These are phyloP conservation scores for Prionace glauca DNA, from an alignment of 2,797 vertebrate genomes.

Conservation along the genomic window DNA sequence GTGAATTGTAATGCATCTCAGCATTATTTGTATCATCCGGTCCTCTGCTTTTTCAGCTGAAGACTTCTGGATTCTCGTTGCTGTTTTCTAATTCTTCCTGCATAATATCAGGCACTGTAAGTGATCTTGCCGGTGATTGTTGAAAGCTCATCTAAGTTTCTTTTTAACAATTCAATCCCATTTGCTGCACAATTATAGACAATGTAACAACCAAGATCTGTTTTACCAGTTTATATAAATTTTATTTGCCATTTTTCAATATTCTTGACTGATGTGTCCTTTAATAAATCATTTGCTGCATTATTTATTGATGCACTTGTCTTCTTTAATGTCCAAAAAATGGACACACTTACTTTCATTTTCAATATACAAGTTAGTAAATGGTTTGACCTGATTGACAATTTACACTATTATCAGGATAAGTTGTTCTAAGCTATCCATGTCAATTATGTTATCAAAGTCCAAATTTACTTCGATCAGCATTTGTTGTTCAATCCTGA, in stretches of 20 bases:
- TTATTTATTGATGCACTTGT: background rate
- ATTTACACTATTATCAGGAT: background rate
- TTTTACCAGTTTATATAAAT: background rate
- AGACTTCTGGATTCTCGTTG: background rate
- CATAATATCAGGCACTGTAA: background rate
- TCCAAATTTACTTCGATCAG: no score
- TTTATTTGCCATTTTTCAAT: background rate
- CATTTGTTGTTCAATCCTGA: no score
- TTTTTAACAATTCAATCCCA: background rate
- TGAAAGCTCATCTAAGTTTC: background rate
- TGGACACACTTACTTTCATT: background rate
- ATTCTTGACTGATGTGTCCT: background rate
- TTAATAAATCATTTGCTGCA: background rate
- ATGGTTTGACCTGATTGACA: background rate
- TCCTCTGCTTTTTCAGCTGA: background rate
- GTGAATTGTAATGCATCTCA: background rate
- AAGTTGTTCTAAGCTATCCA: background rate
- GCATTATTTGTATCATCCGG: background rate
- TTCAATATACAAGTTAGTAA: background rate
- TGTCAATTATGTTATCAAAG: background rate
- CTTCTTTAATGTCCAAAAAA: background rate
- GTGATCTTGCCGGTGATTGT: background rate
- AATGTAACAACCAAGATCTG: background rate
- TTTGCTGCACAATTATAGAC: background rate
- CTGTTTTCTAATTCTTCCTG: background rate